Base-by-base conservation (phyloP, 2,113 vertebrate genomes). In the Callithrix jacchus region DNA sequence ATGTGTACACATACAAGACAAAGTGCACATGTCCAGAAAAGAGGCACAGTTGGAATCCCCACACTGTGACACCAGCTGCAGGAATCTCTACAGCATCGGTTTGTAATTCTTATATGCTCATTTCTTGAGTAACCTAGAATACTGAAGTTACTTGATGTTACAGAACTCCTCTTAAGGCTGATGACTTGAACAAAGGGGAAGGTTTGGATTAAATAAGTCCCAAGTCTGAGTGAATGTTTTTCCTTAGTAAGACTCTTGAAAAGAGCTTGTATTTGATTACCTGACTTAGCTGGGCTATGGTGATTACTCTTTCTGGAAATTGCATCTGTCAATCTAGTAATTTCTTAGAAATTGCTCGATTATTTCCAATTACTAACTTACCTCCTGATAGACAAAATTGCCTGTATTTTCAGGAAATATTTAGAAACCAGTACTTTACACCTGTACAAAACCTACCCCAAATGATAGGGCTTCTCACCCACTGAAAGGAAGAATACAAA, bases 31-130 rank as follows among this genome's bases (percentile, higher is more conserved):
- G 18, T 82, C 47, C 42, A 35, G 52, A 66, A 54, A 32, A 82
- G 37, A 42, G 12, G 14, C 32, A 8, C 12, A 13, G 23, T 49
- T 79, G 35, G 77, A 40, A 18, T 45, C 32, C 2, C 2, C 32
- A 3, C 6, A 3, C 35, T 5, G 0, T 6, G 35, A 20, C 10
- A 27, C 7, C 30, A 32, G 52, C 8, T 0, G 16, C 2, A 5
- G 32, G 54, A 23, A 42, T 37, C 23, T 2, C 2, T 18, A 47
- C 9, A 37, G 37, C 56, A 10, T 3, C 9, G n/a, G 66, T 4
- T 68, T 12, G 8, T 23, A 9, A 8, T 12, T 32, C 61, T 68
- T 45, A 10, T 6, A 6, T 14, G 27, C 77, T 30, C 47, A 3
- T 35, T 42, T 54, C 17, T 25, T 25, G 32, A 13, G 8, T 0